phyloP scores from a whole-genome alignment of 2,113 vertebrate genomes.

The Rhizomys pruinosus region DNA sequence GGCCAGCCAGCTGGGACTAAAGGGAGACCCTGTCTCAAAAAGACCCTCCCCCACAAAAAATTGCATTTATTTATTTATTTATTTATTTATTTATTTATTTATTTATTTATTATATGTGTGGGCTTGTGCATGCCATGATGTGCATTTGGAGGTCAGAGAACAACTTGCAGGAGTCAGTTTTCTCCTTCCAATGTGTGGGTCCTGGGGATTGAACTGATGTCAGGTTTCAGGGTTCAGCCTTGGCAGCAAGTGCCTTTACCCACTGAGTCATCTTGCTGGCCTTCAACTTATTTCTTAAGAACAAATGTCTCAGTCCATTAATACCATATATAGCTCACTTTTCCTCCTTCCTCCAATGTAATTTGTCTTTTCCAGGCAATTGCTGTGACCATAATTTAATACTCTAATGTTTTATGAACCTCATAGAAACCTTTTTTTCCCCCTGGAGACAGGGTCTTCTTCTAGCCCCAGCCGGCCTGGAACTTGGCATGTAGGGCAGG shows the following conservation, averaged over 20 bases:
- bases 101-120: not conserved
- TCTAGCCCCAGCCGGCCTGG: too few species aligned
- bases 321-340: not conserved
- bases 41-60: too few species aligned
- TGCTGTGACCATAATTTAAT: constrained; percentile 1
- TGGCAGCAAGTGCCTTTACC: not conserved
- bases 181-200: not conserved
- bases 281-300: not conserved
- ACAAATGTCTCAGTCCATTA: not conserved
- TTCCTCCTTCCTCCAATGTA: not conserved
- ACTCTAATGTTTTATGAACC: not conserved
- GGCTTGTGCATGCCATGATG: not conserved
- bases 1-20: too few species aligned
- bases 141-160: too few species aligned
- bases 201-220: too few species aligned
- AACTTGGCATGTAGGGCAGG: too few species aligned
- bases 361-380: constrained; percentile 16
- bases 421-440: not conserved
- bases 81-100: not conserved
- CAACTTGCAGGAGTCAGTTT: not conserved
- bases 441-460: too few species aligned
- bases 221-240: too few species aligned
- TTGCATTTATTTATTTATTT: too few species aligned
- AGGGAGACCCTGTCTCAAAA: too few species aligned
- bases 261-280: not conserved